Conservation (phyloP, 2,797 vertebrate genomes). For the Hemitrygon akajei region DNA sequence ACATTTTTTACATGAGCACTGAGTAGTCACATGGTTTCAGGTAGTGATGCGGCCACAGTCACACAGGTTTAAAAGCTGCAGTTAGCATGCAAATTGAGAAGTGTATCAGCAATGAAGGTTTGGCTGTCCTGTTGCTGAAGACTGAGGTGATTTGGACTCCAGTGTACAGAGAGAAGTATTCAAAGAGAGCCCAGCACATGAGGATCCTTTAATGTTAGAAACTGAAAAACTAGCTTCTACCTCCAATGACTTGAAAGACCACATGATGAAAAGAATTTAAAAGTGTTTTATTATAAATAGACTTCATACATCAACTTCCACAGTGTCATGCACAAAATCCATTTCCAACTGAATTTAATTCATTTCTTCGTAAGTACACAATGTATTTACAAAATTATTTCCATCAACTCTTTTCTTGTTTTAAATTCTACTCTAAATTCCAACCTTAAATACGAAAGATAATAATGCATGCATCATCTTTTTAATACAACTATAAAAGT, state of each 20-base stretch:
- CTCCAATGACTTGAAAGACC: not conserved
- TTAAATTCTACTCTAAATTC: slow-evolving; percentile 18
- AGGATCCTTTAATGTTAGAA: too few species aligned
- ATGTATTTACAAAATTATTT: slow-evolving; percentile 29
- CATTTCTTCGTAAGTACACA: slow-evolving; percentile 16
- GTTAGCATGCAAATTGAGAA: too few species aligned
- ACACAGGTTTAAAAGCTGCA: too few species aligned
- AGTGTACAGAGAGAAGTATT: too few species aligned
- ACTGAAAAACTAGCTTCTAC: too few species aligned
- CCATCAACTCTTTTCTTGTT: slow-evolving; percentile 3
- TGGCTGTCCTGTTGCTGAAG: too few species aligned
- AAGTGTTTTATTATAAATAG: slow-evolving; percentile 24
- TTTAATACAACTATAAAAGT: slow-evolving; percentile 13
- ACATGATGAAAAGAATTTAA: not conserved
- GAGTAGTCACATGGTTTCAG: too few species aligned
- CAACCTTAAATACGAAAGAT: slow-evolving; percentile 24
- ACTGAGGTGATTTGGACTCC: too few species aligned
- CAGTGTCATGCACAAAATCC: slow-evolving; percentile 3
- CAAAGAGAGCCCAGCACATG: too few species aligned
- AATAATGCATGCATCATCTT: slow-evolving; percentile 20
- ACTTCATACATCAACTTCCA: slow-evolving; percentile 9
- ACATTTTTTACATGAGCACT: too few species aligned
- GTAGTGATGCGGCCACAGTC: too few species aligned
- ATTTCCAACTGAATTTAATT: slow-evolving; percentile 7
- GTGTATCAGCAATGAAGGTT: too few species aligned